Base-by-base conservation (phyloP, 2,113 vertebrate genomes). In the Plecturocebus donacophilus region DNA sequence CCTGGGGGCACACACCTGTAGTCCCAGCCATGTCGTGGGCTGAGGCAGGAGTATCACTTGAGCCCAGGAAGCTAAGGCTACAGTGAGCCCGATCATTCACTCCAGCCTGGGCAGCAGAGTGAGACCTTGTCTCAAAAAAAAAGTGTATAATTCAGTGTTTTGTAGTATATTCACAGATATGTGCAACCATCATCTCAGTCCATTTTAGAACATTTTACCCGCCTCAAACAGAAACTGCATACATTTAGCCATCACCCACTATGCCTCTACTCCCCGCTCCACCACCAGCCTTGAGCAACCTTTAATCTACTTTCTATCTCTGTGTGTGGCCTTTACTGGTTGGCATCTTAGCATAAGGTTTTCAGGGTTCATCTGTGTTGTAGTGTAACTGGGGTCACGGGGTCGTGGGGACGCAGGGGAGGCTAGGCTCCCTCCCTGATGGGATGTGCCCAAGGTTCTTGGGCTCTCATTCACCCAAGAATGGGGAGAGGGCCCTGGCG, bases 221-320 rank as follows among this genome's bases (percentile, higher is more conserved):
- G 25, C 14, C 42, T 71, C 49, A 45, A 13, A 56, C 45, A 27
- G 79, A 42, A 70, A 16, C 3, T 16, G 10, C 52, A 61, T 5
- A 21, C 23, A 11, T 58, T 58, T 21, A 58, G 40, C 52, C 8
- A 30, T 7, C 52, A 38, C 8, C 66, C 10, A 12, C 54, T 45
- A n/a, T n/a, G n/a, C n/a, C 52, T 16, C 40, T 16, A 1, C 21
- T 23, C n/a, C 17, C 23, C 8, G 0, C 12, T 40, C 5, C n/a
- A 12, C 19, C 13, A 25, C 42, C n/a, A 42, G 47, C 20, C 61
- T 13, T 71, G 19, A 4, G 14, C n/a, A 45, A 17, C 1, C 47
- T 25, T 38, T 35, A 10, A 32, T 12, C 8, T 17, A 5, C 5
- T n/a, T 75, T 56, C 73, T 30, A 5, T 49, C 19, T 81, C 91